These are phyloP conservation scores for Smutsia temminckii DNA, from an alignment of 2,797 vertebrate genomes.

Conservation along the genomic window DNA sequence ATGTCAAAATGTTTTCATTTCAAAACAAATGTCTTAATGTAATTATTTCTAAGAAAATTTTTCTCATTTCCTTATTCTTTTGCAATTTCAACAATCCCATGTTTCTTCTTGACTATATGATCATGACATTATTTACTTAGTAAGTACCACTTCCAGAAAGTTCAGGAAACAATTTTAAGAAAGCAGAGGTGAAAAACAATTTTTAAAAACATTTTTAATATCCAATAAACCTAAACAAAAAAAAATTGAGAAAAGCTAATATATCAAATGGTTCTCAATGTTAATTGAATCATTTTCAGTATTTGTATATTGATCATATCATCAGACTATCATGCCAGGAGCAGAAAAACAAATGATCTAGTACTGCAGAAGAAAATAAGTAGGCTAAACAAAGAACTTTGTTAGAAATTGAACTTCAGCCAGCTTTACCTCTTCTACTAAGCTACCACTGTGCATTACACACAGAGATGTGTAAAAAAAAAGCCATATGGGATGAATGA, in stretches of 20 bases:
- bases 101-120: background rate
- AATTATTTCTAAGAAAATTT: constrained; percentile 11
- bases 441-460: background rate
- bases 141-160: background rate
- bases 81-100: background rate
- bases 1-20: constrained; percentile 24
- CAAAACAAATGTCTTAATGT: background rate
- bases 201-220: constrained; percentile 1
- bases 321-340: background rate
- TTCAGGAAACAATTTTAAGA: constrained; percentile 11
- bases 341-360: background rate
- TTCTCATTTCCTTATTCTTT: constrained; percentile 45
- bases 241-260: background rate
- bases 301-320: background rate
- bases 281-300: background rate
- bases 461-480: background rate
- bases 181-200: background rate
- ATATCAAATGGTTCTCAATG: background rate
- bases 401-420: background rate
- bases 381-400: background rate
- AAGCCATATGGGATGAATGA: background rate
- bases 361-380: background rate
- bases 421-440: background rate
- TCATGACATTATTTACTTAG: background rate
- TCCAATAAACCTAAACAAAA: background rate